Conservation (phyloP, 2,888 invertebrate species). For the Papilio protenor region DNA sequence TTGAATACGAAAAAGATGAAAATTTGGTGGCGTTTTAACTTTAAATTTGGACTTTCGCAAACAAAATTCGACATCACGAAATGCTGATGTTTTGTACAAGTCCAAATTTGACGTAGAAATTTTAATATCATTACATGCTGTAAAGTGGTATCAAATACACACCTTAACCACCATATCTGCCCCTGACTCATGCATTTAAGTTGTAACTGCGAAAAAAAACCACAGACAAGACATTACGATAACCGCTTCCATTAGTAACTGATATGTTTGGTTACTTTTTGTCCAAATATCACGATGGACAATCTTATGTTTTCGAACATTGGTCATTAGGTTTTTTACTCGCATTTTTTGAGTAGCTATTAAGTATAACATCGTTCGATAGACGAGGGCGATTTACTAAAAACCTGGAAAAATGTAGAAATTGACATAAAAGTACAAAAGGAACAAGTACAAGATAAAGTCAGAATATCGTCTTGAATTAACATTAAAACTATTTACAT, state of each 20-base stretch:
- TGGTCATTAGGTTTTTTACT: constrained; percentile 15
- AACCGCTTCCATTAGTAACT: constrained; percentile 38
- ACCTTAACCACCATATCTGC: not conserved
- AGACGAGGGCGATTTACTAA: not conserved
- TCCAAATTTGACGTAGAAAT: not conserved
- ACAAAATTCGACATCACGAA: not conserved
- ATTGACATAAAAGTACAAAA: not conserved
- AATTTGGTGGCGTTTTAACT: not conserved
- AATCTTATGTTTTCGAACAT: constrained; percentile 15
- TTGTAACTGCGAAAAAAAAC: constrained; percentile 34
- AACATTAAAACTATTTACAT: not conserved
- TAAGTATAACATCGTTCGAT: not conserved
- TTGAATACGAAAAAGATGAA: not conserved
- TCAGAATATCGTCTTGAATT: not conserved
- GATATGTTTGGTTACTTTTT: constrained; percentile 25
- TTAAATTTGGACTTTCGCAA: not conserved
- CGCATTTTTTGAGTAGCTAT: constrained; percentile 7
- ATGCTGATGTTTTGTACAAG: not conserved
- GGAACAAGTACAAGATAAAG: not conserved
- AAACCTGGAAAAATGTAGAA: not conserved
- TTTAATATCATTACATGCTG: not conserved
- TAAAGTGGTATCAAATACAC: constrained; percentile 12
- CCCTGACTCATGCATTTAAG: constrained; percentile 29
- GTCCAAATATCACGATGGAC: constrained; percentile 1
- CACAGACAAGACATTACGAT: constrained; percentile 35